Percentiles rank a stretch among this genome's conserved stretches.
phyloP scores from a whole-genome alignment of 2,888 invertebrate genomes.

The Stramonita haemastoma region DNA sequence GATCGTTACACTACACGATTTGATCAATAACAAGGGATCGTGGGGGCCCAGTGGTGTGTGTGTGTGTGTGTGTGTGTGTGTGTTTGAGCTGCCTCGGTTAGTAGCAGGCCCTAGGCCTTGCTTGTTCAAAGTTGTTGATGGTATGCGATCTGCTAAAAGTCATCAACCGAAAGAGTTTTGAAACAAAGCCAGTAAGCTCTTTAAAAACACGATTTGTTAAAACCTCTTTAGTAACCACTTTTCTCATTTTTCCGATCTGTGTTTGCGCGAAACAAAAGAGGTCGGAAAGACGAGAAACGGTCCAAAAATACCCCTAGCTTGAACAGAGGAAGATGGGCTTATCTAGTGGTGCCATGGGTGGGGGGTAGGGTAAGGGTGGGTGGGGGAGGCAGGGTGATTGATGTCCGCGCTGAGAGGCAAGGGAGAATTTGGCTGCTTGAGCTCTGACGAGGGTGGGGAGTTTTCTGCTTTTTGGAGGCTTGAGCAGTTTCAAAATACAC shows the following conservation, averaged over 20 bases:
- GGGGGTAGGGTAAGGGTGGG: neutral
- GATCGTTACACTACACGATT: too few relatives aligned
- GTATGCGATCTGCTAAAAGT: slow-evolving; percentile 31
- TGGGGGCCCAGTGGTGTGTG: too few relatives aligned
- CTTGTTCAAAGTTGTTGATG: neutral
- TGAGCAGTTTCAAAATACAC: slow-evolving; percentile 15
- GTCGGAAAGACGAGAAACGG: neutral
- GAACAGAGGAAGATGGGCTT: neutral
- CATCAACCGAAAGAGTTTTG: neutral
- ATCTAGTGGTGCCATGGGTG: slow-evolving; percentile 18
- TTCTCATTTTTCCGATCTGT: neutral
- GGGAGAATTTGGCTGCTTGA: neutral
- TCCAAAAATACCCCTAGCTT: slow-evolving; percentile 29
- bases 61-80: too few relatives aligned
- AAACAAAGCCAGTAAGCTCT: neutral
- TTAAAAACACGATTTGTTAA: neutral
- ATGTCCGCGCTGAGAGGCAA: neutral
- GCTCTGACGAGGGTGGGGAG: slow-evolving; percentile 12
- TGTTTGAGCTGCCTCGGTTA: neutral
- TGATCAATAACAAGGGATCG: too few relatives aligned
- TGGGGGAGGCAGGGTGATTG: slow-evolving; percentile 12
- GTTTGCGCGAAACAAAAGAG: neutral
- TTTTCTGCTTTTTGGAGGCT: neutral
- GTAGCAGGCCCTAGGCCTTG: too few relatives aligned
- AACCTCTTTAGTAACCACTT: neutral